Evolutionary conservation across 2,113 vertebrate genomes (phyloP).

Genomic region (Tetraodon nigroviridis): DNA sequence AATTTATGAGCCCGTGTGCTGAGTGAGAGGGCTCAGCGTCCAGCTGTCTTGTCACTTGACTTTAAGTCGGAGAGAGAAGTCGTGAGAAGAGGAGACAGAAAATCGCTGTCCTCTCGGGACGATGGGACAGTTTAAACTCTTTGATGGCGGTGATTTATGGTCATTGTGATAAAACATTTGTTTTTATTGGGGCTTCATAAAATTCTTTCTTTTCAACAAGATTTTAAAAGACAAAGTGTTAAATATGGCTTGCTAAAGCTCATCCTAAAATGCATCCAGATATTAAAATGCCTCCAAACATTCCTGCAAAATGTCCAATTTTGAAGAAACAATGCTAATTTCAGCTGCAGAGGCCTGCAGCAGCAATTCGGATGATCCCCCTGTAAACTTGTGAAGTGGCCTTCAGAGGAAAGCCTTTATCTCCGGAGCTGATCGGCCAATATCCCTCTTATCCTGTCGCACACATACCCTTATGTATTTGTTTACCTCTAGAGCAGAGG

Average conservation of each 20-base stretch:
- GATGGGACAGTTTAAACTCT: neutral
- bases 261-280: neutral
- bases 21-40: conserved; percentile 34
- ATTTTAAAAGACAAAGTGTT: neutral
- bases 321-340: conserved; percentile 14
- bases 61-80: conserved; percentile 3
- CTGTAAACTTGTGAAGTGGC: conserved; percentile 40
- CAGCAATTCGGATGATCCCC: no score
- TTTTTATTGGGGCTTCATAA: neutral
- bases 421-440: conserved; percentile 46
- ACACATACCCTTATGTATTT: conserved; percentile 6
- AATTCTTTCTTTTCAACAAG: neutral
- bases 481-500: conserved; percentile 6
- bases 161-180: neutral
- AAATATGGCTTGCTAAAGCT: no score
- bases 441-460: conserved; percentile 24
- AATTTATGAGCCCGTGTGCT: conserved; percentile 21
- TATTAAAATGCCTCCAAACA: neutral
- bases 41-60: conserved; percentile 43
- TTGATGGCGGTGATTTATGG: neutral
- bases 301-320: neutral
- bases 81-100: neutral
- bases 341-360: neutral
- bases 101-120: neutral
- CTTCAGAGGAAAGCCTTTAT: conserved; percentile 52